A percentile compares a stretch with the other conserved stretches of the same genome.
phyloP scores from a whole-genome alignment of 2,113 vertebrate species.

The Rattus rattus region DNA sequence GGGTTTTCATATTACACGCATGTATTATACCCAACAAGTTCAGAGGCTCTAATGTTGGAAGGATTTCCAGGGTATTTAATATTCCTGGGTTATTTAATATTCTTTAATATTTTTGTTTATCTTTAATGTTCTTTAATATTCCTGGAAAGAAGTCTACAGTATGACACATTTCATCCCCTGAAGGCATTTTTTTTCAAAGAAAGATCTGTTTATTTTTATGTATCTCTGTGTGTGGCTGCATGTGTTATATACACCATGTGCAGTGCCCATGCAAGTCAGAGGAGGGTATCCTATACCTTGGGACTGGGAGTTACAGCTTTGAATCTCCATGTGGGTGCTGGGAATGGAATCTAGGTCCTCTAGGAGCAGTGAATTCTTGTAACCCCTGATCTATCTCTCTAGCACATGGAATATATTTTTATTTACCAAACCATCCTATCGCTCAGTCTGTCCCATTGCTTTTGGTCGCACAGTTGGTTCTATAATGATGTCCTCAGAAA shows the following conservation, averaged over 20 bases:
- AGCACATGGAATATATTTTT: not conserved
- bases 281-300: not conserved
- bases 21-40: not conserved
- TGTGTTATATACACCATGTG: not conserved
- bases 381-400: not conserved
- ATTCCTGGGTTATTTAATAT: not conserved
- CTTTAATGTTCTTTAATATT: not conserved
- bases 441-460: not conserved
- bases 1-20: not conserved
- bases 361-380: not conserved
- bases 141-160: not conserved
- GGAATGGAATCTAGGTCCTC: not conserved
- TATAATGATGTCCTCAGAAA: not conserved
- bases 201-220: not conserved
- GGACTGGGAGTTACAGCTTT: not conserved
- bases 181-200: not conserved
- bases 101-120: not conserved
- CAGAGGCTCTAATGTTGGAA: not conserved
- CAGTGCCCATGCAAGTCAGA: not conserved
- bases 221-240: not conserved
- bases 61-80: not conserved
- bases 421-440: conserved; percentile 21
- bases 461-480: conserved; percentile 15
- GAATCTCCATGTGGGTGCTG: not conserved
- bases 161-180: not conserved